These are phyloP conservation scores for Rhynchotus rufescens DNA, from an alignment of 2,797 vertebrate species.

Conservation along the genomic window DNA sequence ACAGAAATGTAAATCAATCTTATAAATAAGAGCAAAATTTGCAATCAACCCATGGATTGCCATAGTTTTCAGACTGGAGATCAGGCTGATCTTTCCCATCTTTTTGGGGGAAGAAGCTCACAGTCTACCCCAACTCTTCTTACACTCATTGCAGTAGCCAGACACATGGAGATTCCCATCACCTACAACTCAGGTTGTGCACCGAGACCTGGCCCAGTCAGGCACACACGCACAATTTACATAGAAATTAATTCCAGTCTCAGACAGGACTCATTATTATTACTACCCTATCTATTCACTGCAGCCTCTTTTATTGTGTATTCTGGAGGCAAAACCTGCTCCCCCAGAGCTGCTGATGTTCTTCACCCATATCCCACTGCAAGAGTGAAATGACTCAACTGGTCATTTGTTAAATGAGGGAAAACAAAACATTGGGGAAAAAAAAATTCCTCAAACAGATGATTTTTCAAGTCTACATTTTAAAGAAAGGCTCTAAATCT, in stretches of 20 bases:
- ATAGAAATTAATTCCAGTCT: neutral
- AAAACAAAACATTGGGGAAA: neutral
- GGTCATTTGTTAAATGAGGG: neutral
- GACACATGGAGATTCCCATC: neutral
- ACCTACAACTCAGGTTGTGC: neutral
- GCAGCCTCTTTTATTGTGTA: neutral
- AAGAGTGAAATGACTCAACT: neutral
- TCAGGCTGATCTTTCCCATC: slow-evolving; percentile 5
- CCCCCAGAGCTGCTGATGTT: neutral
- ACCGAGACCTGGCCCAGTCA: neutral
- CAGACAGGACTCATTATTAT: neutral
- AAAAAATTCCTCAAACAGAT: neutral
- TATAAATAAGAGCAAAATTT: neutral
- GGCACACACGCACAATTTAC: neutral
- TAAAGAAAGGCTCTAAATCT: neutral
- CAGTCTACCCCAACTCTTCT: neutral
- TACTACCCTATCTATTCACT: neutral
- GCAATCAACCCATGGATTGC: neutral
- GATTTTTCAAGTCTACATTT: neutral
- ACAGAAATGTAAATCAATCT: neutral
- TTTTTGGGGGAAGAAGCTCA: neutral
- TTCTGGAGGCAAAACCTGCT: neutral
- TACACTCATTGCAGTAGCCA: neutral
- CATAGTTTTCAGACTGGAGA: neutral
- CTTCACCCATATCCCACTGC: neutral